phyloP scores from a whole-genome alignment of 2,888 invertebrate genomes.

The Oscheius myriophilus region DNA sequence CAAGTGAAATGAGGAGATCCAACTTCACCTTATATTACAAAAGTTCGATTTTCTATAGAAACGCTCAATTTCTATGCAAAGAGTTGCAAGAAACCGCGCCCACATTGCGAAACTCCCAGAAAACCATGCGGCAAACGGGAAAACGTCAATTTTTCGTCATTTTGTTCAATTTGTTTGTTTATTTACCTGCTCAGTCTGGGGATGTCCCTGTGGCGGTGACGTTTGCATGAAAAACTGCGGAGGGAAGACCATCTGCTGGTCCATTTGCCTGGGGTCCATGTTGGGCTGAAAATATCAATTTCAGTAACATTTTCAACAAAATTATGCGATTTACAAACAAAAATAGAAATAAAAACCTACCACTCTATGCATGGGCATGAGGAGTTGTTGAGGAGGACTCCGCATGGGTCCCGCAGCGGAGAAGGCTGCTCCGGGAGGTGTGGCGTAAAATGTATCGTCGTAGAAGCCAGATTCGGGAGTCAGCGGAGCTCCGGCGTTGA shows the following conservation, averaged over 20 bases:
- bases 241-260: constrained; percentile 5
- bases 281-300: constrained; percentile 17
- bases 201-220: constrained; percentile 18
- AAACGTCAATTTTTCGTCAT: too few species aligned
- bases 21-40: too few species aligned
- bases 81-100: too few species aligned
- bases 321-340: neutral
- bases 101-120: neutral
- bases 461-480: constrained; percentile 64
- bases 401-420: neutral
- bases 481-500: constrained; percentile 45
- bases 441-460: constrained; percentile 52
- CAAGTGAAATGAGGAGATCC: neutral
- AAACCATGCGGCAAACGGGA: too few species aligned
- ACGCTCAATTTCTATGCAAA: too few species aligned
- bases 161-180: too few species aligned
- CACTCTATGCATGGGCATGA: constrained; percentile 35
- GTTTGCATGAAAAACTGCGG: constrained; percentile 23
- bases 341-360: constrained; percentile 16
- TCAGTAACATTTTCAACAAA: neutral
- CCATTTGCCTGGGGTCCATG: constrained; percentile 19
- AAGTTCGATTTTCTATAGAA: too few species aligned
- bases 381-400: constrained; percentile 25
- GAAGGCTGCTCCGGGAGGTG: neutral
- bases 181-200: constrained; percentile 2